These are phyloP conservation scores for Epinephelus fuscoguttatus DNA, from an alignment of 2,113 vertebrate species.

Conservation along the genomic window DNA sequence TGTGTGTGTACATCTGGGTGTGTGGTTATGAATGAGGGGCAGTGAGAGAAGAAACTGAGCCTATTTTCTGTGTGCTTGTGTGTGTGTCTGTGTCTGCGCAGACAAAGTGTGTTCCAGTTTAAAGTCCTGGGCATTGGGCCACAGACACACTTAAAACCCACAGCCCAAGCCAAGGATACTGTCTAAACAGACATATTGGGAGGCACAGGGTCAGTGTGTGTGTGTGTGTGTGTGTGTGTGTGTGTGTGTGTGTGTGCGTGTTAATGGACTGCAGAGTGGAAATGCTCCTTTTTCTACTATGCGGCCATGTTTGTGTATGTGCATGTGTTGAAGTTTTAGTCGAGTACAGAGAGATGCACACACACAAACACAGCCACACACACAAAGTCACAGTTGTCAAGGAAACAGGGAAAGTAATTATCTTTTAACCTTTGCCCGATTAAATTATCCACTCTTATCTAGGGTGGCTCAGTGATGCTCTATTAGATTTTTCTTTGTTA, in stretches of 20 bases:
- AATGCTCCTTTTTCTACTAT: not conserved
- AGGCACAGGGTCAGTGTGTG: not conserved
- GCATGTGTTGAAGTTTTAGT: no score
- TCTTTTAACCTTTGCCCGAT: constrained; percentile 1
- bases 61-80: constrained; percentile 16
- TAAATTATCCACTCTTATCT: not conserved
- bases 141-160: constrained; percentile 61
- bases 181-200: constrained; percentile 51
- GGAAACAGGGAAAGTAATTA: not conserved
- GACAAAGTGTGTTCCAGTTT: constrained; percentile 43
- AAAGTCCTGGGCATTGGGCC: constrained; percentile 65
- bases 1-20: constrained; percentile 20
- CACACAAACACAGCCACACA: not conserved
- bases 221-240: constrained; percentile 1
- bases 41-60: constrained; percentile 24
- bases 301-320: not conserved
- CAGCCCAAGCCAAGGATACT: constrained; percentile 52
- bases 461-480: not conserved
- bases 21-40: constrained; percentile 45
- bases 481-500: no score
- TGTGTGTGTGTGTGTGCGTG: not conserved
- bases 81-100: constrained; percentile 4
- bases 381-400: constrained; percentile 2
- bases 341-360: not conserved
- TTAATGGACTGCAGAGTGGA: not conserved